phyloP scores from a whole-genome alignment of 2,113 vertebrate genomes.

The Mustela nigripes region DNA sequence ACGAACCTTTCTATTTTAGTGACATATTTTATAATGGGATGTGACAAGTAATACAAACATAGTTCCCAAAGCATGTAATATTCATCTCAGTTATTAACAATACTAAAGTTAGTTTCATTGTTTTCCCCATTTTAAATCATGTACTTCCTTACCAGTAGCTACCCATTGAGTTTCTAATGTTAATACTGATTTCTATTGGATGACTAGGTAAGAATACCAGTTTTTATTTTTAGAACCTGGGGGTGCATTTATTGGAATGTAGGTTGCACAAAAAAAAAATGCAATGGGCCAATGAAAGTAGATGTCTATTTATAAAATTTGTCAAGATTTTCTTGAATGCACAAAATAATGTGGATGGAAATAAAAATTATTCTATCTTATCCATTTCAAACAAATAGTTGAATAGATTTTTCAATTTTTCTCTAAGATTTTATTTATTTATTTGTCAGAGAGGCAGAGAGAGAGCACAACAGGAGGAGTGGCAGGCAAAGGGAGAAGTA shows the following conservation, averaged over 20 bases:
- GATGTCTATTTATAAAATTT: slow-evolving; percentile 38
- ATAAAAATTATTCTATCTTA: slow-evolving; percentile 14
- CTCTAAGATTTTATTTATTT: too few relatives aligned
- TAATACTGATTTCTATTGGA: slow-evolving; percentile 37
- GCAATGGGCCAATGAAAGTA: slow-evolving; percentile 44
- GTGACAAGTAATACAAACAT: slow-evolving; percentile 73
- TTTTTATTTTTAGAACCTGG: slow-evolving; percentile 55
- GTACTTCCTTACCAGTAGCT: slow-evolving; percentile 39
- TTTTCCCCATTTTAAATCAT: slow-evolving; percentile 54
- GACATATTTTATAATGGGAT: slow-evolving; percentile 70
- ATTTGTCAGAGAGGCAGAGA: too few relatives aligned
- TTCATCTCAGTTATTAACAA: slow-evolving; percentile 48
- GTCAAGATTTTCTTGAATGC: slow-evolving; percentile 40
- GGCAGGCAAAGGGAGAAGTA: too few relatives aligned
- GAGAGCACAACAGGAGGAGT: too few relatives aligned
- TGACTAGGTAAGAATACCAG: background rate
- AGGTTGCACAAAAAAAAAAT: background rate
- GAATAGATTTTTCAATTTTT: background rate
- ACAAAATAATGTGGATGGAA: slow-evolving; percentile 58
- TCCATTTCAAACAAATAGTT: slow-evolving; percentile 24
- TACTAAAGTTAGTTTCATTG: slow-evolving; percentile 21
- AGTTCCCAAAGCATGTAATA: slow-evolving; percentile 65
- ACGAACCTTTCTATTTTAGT: slow-evolving; percentile 59
- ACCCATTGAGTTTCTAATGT: slow-evolving; percentile 41
- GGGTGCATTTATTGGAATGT: slow-evolving; percentile 48